Evolutionary conservation across 64 coral and sea anemone species (phyloP), one percentile per base, ranked within the genome.

Genomic region (Anthopleura sola): DNA sequence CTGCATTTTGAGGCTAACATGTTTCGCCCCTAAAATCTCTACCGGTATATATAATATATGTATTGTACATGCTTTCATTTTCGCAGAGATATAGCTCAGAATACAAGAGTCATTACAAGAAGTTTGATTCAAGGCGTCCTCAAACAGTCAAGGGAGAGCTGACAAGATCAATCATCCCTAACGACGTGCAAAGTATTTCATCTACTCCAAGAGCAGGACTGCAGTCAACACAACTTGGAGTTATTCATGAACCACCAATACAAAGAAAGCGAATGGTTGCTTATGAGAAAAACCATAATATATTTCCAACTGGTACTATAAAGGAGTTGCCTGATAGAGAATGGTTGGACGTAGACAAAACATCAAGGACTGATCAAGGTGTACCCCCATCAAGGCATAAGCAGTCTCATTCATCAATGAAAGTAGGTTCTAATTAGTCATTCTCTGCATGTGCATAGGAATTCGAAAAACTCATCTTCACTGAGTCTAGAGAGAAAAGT

Each of bases 211-310:
- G 94, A 51, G 94, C 94, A 34, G 94, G 94, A 16, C 44, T 96
- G 31, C 87, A 84, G 26, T 96, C 94, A 15, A 83, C 66, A 69
- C 64, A 96, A 24, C 87, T 96, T 82, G 94, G 94, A 21, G 85
- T 88, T 50, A 86, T 88, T 13, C 87, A 89, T 84, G 94, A 96
- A 48, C 94, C 94, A 23, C 94, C 91, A 53, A 55, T 96, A 48
- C 94, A 96, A 58, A 96, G 94, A 62, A 96, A 92, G 24, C 75
- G 80, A 77, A 96, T 96, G 77, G 94, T 96, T 6, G 87, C 94
- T 55, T 96, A 96, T 75, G 83, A 85, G 51, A 96, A 96, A 57
- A 96, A 96, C 84, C 94, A 96, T 64, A 96, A 96, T 36, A 96
- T 96, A 71, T 96, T 96, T 82, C 37, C 94, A 55, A 96, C 94